Base-by-base conservation (phyloP, 2,797 vertebrate genomes). In the Aldrovandia affinis region DNA sequence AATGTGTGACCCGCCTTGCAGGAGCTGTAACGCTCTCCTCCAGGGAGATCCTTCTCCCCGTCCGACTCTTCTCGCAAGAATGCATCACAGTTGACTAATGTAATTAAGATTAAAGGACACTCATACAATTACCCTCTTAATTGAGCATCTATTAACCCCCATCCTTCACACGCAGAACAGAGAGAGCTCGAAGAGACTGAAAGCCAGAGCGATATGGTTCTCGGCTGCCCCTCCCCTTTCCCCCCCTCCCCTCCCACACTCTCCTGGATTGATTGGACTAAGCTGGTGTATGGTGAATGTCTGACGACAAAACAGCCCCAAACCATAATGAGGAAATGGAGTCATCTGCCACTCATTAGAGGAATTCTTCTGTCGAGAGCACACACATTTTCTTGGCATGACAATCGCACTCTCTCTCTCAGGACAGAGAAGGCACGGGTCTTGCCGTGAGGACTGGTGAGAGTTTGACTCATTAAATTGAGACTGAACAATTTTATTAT, bases 81-180 rank as follows among this genome's bases (percentile, higher is more conserved):
- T 88, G 91, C 90, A 93, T 92, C 92, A 88, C 89, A 92, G 93
- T 91, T 94, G 94, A 95, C 92, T 82, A 89, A 91, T 94, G 92
- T 95, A 94, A 94, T 95, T 95, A 95, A 95, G 93, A 95, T 93
- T 93, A 93, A 93, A 93, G 92, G 93, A 95, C 93, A 94, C 88
- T 93, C 89, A 91, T 91, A 91, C 92, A 94, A 94, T 94, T 95
- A 94, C 92, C 92, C 91, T 92, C 92, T 92, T 95, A 96, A 95
- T 94, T 94, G 92, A 94, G 84, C 92, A 90, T 94, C 91, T 87
- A 92, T 91, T 92, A 92, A 92, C 91, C 25, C 81, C 47, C 47
- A 36, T 50, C 50, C n/a, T 57, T 55, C 52, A 82, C 42, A 39
- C 73, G 2, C 44, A 36, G 39, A 78, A 12, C 10, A 78, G 52